Evolutionary conservation across 2,888 invertebrate species (phyloP).

Genomic region (Serrognathus titanus): DNA sequence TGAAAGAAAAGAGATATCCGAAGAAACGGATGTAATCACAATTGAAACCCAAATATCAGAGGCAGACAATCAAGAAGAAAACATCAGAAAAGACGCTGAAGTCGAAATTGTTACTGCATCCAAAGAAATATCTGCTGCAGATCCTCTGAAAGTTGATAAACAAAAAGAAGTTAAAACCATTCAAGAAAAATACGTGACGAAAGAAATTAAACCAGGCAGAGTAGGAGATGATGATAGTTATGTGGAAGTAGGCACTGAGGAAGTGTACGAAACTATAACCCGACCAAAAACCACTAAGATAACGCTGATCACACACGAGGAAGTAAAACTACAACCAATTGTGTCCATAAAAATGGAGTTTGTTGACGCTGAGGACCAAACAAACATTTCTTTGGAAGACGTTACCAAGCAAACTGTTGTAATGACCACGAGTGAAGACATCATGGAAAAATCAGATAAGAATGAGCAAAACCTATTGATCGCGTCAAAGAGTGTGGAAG

Average conservation of each 20-base stretch:
- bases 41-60: too few species aligned
- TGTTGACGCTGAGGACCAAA: slow-evolving; percentile 31
- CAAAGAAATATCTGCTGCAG: slow-evolving; percentile 19
- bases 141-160: slow-evolving; percentile 12
- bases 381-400: slow-evolving; percentile 12
- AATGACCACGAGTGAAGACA: not conserved
- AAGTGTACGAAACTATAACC: not conserved
- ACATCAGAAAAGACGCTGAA: not conserved
- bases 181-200: not conserved
- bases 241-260: not conserved
- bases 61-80: too few species aligned
- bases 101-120: not conserved
- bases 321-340: slow-evolving; percentile 59
- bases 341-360: slow-evolving; percentile 64
- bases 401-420: slow-evolving; percentile 4
- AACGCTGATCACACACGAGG: slow-evolving; percentile 70
- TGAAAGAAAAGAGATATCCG: too few species aligned
- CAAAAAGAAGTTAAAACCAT: slow-evolving; percentile 12
- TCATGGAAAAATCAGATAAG: not conserved
- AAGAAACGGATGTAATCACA: too few species aligned
- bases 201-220: too few species aligned
- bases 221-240: not conserved
- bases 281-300: slow-evolving; percentile 48
- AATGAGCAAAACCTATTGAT: not conserved
- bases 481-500: not conserved